Evolutionary conservation across 2,888 invertebrate genomes (phyloP).

Genomic region (Aspidiotus destructor): DNA sequence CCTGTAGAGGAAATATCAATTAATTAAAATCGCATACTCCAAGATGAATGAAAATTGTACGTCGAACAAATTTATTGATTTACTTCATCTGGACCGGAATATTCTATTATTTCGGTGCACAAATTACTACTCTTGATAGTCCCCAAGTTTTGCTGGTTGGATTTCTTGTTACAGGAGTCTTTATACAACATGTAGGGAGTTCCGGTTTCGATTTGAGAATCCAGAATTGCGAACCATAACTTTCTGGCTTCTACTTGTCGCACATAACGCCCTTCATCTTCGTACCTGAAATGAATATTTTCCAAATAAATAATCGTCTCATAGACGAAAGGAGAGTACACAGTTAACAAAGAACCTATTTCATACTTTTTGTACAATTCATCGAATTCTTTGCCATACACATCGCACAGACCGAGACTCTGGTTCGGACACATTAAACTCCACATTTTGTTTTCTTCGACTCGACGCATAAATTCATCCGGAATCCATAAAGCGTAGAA

Average conservation of each 20-base stretch:
- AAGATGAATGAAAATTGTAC: neutral
- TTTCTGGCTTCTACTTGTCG: slow-evolving; percentile 69
- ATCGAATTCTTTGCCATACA: slow-evolving; percentile 94
- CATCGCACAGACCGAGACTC: slow-evolving; percentile 78
- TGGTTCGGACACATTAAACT: slow-evolving; percentile 94
- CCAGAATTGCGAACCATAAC: slow-evolving; percentile 88
- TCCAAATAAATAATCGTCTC: neutral
- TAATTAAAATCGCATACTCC: neutral
- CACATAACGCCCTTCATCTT: slow-evolving; percentile 60
- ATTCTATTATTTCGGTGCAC: slow-evolving; percentile 96
- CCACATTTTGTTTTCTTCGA: slow-evolving; percentile 76
- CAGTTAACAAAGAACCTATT: neutral
- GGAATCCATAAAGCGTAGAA: slow-evolving; percentile 98
- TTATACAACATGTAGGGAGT: slow-evolving; percentile 96
- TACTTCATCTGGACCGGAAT: slow-evolving; percentile 78
- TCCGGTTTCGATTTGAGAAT: slow-evolving; percentile 94
- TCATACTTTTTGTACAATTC: slow-evolving; percentile 62
- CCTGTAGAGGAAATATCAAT: slow-evolving; percentile 40
- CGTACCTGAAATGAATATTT: slow-evolving; percentile 52
- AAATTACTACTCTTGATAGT: slow-evolving; percentile 97
- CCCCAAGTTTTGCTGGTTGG: slow-evolving; percentile 95
- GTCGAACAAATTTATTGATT: slow-evolving; percentile 15
- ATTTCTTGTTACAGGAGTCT: slow-evolving; percentile 92
- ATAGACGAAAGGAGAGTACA: neutral
- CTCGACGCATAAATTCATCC: slow-evolving; percentile 94